Evolutionary conservation across 2,797 vertebrate species (phyloP).

Genomic region (Macrochelys suwanniensis): DNA sequence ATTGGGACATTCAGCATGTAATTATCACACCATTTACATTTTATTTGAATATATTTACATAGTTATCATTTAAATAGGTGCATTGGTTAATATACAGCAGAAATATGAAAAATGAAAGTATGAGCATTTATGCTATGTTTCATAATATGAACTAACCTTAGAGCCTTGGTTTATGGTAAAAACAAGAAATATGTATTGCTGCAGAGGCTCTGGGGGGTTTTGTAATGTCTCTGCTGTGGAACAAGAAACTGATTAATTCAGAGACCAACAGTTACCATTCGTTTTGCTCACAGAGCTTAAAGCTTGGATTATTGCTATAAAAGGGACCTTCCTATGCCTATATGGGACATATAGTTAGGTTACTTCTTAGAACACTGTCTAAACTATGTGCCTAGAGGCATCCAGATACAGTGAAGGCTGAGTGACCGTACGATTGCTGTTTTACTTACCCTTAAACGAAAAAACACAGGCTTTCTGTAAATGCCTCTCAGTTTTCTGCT

Average conservation of each 20-base stretch:
- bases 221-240: neutral
- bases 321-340: neutral
- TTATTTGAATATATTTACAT: constrained; percentile 67
- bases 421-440: accelerated
- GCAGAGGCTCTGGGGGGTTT: neutral
- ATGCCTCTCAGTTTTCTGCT: neutral
- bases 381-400: neutral
- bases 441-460: neutral
- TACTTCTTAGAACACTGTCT: accelerated
- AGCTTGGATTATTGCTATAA: neutral
- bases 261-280: neutral
- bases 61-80: constrained; percentile 25
- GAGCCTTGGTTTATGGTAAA: neutral
- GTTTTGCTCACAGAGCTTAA: neutral
- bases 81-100: constrained; percentile 41
- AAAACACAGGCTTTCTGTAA: neutral
- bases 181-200: neutral
- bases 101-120: constrained; percentile 25
- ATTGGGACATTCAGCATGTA: constrained; percentile 41
- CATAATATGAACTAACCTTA: neutral
- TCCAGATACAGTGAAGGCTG: neutral
- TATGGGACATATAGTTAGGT: neutral
- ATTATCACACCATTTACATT: constrained; percentile 53
- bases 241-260: neutral
- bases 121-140: neutral